A percentile compares a stretch with the other conserved stretches of the same genome.
phyloP scores from a whole-genome alignment of 2,113 vertebrate genomes.

The Eulemur macaco region DNA sequence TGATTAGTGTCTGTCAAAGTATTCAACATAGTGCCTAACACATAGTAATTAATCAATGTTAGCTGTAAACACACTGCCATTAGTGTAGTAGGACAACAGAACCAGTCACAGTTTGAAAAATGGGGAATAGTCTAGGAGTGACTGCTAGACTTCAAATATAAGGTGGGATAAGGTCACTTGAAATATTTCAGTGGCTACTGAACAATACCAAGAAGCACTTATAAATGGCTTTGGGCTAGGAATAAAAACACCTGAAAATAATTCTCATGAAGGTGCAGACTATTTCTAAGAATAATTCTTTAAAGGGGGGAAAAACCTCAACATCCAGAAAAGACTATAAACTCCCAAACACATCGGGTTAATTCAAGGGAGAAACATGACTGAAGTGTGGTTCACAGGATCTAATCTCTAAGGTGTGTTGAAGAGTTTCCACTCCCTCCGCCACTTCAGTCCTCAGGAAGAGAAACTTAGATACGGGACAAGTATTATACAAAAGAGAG shows the following conservation, averaged over 20 bases:
- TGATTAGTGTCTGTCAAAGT: conserved; percentile 55
- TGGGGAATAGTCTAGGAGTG: not conserved
- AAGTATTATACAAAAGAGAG: not conserved
- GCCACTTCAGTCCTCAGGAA: not conserved
- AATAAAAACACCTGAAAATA: not conserved
- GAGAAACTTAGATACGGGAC: not conserved
- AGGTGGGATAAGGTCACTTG: not conserved
- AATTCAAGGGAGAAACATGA: not conserved
- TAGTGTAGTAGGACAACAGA: not conserved
- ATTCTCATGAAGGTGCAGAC: not conserved
- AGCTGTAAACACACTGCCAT: not conserved
- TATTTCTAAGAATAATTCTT: not conserved
- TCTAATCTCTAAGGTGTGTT: not conserved
- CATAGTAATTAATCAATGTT: conserved; percentile 22
- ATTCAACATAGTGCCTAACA: not conserved
- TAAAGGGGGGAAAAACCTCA: not conserved
- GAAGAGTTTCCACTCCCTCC: not conserved
- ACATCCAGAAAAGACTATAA: not conserved
- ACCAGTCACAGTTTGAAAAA: not conserved
- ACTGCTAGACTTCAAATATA: not conserved
- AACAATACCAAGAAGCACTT: not conserved
- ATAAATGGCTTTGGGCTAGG: not conserved
- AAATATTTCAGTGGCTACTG: not conserved
- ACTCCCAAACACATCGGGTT: not conserved
- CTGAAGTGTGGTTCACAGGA: not conserved